Conservation (phyloP, 2,113 vertebrate genomes). For the Brachionichthys hirsutus region DNA sequence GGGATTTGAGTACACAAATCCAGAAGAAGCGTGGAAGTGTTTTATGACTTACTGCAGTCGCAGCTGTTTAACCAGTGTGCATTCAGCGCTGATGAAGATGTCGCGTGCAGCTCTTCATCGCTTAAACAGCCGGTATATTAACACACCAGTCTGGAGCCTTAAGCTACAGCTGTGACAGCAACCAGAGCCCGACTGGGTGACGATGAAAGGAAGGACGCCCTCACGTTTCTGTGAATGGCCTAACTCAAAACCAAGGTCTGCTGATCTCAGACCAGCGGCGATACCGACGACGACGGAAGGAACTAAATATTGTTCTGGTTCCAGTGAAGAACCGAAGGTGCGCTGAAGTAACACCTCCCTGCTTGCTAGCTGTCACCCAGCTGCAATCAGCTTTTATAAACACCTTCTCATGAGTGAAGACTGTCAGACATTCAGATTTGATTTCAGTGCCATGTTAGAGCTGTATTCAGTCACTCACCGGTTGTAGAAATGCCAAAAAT, state of each 20-base stretch:
- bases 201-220: background rate
- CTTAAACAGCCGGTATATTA: no score
- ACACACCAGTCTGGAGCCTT: no score
- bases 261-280: background rate
- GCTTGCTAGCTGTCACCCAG: no score
- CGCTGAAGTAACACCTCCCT: background rate
- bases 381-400: constrained; percentile 57
- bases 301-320: background rate
- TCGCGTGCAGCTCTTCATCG: no score
- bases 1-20: no score
- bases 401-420: constrained; percentile 25
- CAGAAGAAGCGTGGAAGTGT: no score
- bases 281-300: no score
- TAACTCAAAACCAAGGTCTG: no score
- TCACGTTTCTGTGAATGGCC: background rate
- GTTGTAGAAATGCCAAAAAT: no score
- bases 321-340: background rate
- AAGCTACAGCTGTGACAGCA: background rate
- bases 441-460: constrained; percentile 60
- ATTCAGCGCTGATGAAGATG: no score
- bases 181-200: background rate
- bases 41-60: no score
- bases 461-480: constrained; percentile 8
- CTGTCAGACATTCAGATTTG: constrained; percentile 49
- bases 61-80: no score